Evolutionary conservation across 1,140 invertebrate species (phyloP).

Genomic region (Whitmania pigra): DNA sequence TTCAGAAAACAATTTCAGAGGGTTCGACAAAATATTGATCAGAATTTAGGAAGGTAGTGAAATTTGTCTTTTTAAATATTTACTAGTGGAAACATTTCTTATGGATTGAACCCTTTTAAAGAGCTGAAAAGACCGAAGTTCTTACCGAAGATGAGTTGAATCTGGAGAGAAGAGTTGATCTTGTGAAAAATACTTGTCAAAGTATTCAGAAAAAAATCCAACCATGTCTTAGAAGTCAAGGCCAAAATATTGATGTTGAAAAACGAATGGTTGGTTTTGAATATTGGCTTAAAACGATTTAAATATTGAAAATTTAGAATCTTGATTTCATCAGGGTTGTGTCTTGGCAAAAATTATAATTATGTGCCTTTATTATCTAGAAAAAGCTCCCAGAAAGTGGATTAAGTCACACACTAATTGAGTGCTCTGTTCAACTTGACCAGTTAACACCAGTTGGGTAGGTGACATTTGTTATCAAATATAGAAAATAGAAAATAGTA

Average conservation of each 20-base stretch:
- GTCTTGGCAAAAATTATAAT: background rate
- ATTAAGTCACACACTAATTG: background rate
- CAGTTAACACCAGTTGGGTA: background rate
- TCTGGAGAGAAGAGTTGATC: constrained; percentile 5
- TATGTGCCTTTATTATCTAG: background rate
- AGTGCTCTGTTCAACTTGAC: background rate
- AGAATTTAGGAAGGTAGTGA: constrained; percentile 5
- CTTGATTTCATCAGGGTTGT: background rate
- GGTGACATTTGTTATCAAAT: background rate
- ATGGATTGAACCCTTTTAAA: constrained; percentile 7
- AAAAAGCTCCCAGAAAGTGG: constrained; percentile 7
- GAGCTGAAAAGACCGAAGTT: constrained; percentile 11
- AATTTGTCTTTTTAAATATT: background rate
- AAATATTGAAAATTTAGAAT: background rate
- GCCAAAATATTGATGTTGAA: background rate
- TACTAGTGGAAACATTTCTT: background rate
- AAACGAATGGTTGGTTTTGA: constrained; percentile 1
- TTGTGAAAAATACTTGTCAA: background rate
- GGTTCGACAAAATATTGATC: constrained; percentile 11
- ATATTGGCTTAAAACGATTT: background rate
- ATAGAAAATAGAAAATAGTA: background rate
- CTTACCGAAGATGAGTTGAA: constrained; percentile 6
- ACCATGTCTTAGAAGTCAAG: background rate
- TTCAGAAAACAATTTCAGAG: constrained; percentile 11
- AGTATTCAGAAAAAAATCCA: constrained; percentile 6